phyloP scores from a whole-genome alignment of 2,113 vertebrate species.

The Notechis scutatus region DNA sequence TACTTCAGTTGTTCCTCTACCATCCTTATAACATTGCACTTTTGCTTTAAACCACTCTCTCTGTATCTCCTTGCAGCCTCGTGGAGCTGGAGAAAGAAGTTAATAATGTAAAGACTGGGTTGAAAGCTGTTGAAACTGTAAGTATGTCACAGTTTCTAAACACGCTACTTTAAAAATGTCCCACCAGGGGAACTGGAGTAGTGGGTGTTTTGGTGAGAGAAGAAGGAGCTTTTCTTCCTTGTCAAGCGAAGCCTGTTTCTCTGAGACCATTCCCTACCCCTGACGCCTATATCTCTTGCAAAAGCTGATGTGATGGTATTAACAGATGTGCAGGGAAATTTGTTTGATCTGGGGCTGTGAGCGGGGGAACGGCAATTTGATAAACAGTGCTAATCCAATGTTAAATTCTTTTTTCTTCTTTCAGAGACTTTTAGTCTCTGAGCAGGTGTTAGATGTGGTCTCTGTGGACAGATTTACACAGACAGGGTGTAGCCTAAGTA shows the following conservation, averaged over 20 bases:
- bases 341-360: constrained; percentile 45
- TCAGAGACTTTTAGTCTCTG: constrained; percentile 5
- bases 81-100: constrained; percentile 93
- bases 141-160: constrained; percentile 66
- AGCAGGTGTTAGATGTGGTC: constrained; percentile 38
- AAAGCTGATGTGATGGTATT: constrained; percentile 53
- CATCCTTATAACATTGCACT: constrained; percentile 54
- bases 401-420: constrained; percentile 38
- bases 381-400: constrained; percentile 32
- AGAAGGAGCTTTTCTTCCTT: constrained; percentile 47
- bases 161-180: constrained; percentile 28
- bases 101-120: constrained; percentile 82
- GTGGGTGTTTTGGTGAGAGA: constrained; percentile 52
- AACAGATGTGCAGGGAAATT: constrained; percentile 53
- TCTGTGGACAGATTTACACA: constrained; percentile 26
- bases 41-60: constrained; percentile 51
- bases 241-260: constrained; percentile 39
- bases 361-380: constrained; percentile 37
- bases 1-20: constrained; percentile 43
- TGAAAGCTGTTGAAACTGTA: constrained; percentile 89
- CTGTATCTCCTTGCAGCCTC: constrained; percentile 72
- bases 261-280: constrained; percentile 39
- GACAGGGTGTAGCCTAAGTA: neutral
- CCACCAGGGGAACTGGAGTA: constrained; percentile 35
- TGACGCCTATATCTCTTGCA: constrained; percentile 37